phyloP scores from a whole-genome alignment of 1,140 invertebrate species.

The Hycleus cichorii region DNA sequence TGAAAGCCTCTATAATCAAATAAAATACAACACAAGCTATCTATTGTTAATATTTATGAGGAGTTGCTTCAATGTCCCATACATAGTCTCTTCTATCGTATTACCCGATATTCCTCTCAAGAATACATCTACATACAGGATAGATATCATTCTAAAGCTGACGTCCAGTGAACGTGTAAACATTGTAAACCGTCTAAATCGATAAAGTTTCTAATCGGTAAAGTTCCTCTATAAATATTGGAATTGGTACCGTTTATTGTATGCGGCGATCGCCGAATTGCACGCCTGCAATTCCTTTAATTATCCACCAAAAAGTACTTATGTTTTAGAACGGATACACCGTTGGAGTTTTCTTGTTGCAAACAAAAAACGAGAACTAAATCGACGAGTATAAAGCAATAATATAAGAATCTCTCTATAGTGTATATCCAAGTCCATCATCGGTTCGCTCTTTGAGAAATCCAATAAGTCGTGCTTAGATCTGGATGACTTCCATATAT shows the following conservation, averaged over 20 bases:
- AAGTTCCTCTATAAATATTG: too few relatives aligned
- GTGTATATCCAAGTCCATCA: slow-evolving; percentile 29
- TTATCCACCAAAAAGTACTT: too few relatives aligned
- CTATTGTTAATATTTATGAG: slow-evolving; percentile 22
- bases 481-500: slow-evolving; percentile 6
- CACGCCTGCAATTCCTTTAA: too few relatives aligned
- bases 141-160: too few relatives aligned
- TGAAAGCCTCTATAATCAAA: slow-evolving; percentile 8
- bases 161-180: too few relatives aligned
- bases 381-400: slow-evolving; percentile 37
- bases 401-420: slow-evolving; percentile 22
- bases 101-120: neutral
- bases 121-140: too few relatives aligned
- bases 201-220: too few relatives aligned
- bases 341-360: too few relatives aligned
- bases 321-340: too few relatives aligned
- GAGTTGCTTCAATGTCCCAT: slow-evolving; percentile 21
- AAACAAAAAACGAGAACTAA: slow-evolving; percentile 21
- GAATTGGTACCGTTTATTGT: too few relatives aligned
- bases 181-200: too few relatives aligned
- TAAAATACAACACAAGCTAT: slow-evolving; percentile 11
- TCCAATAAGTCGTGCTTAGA: slow-evolving; percentile 27
- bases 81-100: slow-evolving; percentile 20
- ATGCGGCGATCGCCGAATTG: too few relatives aligned
- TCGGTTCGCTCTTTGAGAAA: slow-evolving; percentile 17